Conservation (phyloP, 2,888 invertebrate genomes). For the Melieria picta region DNA sequence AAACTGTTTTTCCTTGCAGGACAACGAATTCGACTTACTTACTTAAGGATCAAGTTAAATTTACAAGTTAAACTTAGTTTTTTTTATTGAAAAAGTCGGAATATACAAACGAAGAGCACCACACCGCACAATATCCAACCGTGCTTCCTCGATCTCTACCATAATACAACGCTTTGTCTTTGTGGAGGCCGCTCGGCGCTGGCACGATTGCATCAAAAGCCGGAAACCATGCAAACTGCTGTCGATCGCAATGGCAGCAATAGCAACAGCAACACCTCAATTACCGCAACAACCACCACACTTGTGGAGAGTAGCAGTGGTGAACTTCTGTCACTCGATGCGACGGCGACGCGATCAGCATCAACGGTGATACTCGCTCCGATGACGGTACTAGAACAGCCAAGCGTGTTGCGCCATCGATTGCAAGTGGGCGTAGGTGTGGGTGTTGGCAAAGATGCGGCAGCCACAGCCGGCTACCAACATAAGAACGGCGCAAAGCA, state of each 20-base stretch:
- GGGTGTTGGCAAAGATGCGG: slow-evolving; percentile 11
- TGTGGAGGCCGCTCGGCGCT: too few species aligned
- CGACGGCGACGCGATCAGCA: slow-evolving; percentile 22
- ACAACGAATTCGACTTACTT: too few species aligned
- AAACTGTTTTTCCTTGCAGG: too few species aligned
- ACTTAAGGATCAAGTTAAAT: too few species aligned
- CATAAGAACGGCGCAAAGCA: slow-evolving; percentile 34
- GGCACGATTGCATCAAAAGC: not conserved
- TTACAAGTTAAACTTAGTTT: too few species aligned
- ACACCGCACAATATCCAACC: too few species aligned
- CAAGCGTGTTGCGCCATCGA: slow-evolving; percentile 52
- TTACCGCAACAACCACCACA: slow-evolving; percentile 38
- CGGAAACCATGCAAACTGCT: slow-evolving; percentile 52
- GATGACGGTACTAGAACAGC: slow-evolving; percentile 36
- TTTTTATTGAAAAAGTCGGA: too few species aligned
- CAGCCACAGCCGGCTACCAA: not conserved
- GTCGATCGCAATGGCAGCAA: slow-evolving; percentile 52
- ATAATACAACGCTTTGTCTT: too few species aligned
- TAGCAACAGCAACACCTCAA: slow-evolving; percentile 42
- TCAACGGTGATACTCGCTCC: slow-evolving; percentile 49
- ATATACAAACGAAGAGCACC: too few species aligned
- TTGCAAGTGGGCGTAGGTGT: slow-evolving; percentile 41
- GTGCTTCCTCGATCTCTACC: too few species aligned
- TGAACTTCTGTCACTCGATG: slow-evolving; percentile 42
- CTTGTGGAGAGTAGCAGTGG: slow-evolving; percentile 38